phyloP scores from a whole-genome alignment of 2,888 invertebrate species.

The Exocentrus adspersus region DNA sequence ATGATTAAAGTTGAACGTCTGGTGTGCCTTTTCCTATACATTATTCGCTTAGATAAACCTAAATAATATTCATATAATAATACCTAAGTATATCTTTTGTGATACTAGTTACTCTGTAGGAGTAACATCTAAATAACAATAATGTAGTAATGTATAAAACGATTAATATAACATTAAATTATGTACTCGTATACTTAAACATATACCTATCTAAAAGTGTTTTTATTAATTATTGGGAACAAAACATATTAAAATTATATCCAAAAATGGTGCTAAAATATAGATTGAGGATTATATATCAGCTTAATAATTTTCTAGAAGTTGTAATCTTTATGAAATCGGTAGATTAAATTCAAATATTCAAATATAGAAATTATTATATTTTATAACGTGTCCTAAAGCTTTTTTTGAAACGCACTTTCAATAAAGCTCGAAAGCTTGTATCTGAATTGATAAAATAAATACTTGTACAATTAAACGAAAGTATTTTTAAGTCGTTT shows the following conservation, averaged over 20 bases:
- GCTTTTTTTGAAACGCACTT: too few species aligned
- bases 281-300: constrained; percentile 26
- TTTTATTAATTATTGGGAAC: constrained; percentile 36
- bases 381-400: neutral
- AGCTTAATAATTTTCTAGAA: constrained; percentile 5
- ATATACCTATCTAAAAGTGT: constrained; percentile 19
- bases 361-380: neutral
- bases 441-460: too few species aligned
- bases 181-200: neutral
- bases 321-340: neutral
- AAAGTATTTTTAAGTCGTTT: too few species aligned
- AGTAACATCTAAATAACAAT: constrained; percentile 22
- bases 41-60: constrained; percentile 20
- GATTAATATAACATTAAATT: constrained; percentile 19
- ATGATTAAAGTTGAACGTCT: neutral
- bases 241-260: constrained; percentile 40
- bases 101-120: constrained; percentile 34
- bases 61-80: constrained; percentile 17
- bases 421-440: too few species aligned
- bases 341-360: neutral
- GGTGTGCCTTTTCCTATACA: neutral
- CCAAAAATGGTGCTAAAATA: constrained; percentile 43
- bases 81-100: constrained; percentile 26
- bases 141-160: constrained; percentile 25
- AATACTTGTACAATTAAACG: too few species aligned